Evolutionary conservation across 2,797 vertebrate species (phyloP), one percentile per base, ranked within the genome.

Genomic region (Cichlasoma orientale): DNA sequence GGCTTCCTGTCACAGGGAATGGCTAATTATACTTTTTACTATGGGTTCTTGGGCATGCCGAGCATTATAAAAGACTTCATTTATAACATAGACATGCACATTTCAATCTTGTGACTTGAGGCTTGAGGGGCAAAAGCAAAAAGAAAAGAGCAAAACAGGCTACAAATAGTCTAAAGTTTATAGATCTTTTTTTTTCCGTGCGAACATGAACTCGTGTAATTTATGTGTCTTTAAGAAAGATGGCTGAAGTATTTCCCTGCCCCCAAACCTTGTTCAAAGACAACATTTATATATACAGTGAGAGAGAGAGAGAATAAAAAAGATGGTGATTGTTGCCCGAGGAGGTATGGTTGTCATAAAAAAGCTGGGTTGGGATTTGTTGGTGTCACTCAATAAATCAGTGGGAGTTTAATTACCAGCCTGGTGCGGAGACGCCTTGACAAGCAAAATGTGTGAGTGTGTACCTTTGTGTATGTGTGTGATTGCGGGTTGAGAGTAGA

Each of bases 331-430:
- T 92, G 84, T 88, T 87, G 96, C 96, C 96, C 44, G 88, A 95
- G 95, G 96, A 97, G 94, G 94, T 94, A 94, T 97, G 96, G 96
- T 93, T 97, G 96, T 97, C 96, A 95, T 97, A 97, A 97, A 97
- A 89, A 86, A 89, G 88, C 95, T 88, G 91, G 94, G 95, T 94
- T 97, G 97, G 96, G 96, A 97, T 97, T 97, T 97, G 96, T 96
- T 96, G 95, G 95, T 97, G 97, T 97, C 97, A 97, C 96, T 97
- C 96, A 97, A 96, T 97, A 97, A 98, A 97, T 98, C 97, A 97
- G 96, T 96, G 95, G 96, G 95, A 96, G 96, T 97, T 97, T 98
- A 98, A 97, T 98, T 97, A 97, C 95, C 95, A 95, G 95, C 92
- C 95, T 94, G 96, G 95, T 96, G 96, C 96, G 94, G 93, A 96